Base-by-base conservation (phyloP, 2,797 vertebrate species). In the Gymnothorax javanicus region DNA sequence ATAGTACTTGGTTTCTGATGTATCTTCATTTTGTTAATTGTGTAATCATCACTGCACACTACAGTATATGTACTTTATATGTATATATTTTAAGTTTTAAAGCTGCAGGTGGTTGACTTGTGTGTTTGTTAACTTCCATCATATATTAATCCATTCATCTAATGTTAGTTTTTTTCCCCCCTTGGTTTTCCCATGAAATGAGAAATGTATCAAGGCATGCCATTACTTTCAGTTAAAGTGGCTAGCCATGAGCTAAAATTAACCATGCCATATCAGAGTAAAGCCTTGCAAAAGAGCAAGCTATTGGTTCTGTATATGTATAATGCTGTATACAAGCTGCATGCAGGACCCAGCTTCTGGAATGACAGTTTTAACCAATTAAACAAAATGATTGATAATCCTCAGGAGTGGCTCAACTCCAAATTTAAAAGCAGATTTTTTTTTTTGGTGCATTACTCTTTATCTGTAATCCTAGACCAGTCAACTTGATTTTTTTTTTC, bases 351-450 rank as follows among this genome's bases (percentile, higher is more conserved):
- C 52, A 8, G 43, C 77, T 43, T 81, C n/a, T 81, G 52, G 77
- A 81, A 81, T 81, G 77, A 81, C 77, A 81, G 50, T 81, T 81
- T 52, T 52, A 81, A 81, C 77, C 77, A 81, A 81, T 81, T 81
- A 81, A 81, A 81, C 77, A 56, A 81, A 81, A 81, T 81, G 77
- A 81, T 81, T 81, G 77, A 81, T 81, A 20, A 54, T 81, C 77
- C 52, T 56, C 20, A 9, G 50, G 52, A 81, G 77, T 81, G 77
- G 77, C 52, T 43, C 77, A 17, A 54, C 52, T 54, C 77, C 52
- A 81, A 11, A 81, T 81, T 81, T 81, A 81, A 81, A 54, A 54
- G 77, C 77, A 81, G 77, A 81, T 81, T 56, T 81, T 79, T 81
- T 81, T 67, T 67, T 67, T 67, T 67, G 64, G 33, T 77, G 52